phyloP scores from a whole-genome alignment of 2,797 vertebrate species.

The Hirundo rustica region DNA sequence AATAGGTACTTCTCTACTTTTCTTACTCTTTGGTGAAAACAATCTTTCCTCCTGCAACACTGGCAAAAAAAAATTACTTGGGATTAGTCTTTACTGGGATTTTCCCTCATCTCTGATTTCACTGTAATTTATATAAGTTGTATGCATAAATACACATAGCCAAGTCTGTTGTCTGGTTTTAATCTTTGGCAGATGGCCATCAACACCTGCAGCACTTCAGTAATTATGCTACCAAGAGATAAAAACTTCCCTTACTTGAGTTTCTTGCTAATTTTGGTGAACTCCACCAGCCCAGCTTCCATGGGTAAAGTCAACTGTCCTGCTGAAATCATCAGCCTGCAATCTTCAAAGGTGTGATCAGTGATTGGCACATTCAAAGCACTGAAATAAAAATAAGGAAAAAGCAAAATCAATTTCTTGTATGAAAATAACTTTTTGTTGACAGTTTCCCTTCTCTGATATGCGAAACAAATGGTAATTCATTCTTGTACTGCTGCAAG shows the following conservation, averaged over 20 bases:
- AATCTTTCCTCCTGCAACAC: not conserved
- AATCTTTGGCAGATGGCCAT: not conserved
- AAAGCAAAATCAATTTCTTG: not conserved
- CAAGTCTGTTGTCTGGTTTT: not conserved
- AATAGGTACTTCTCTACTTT: not conserved
- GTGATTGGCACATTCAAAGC: constrained; percentile 87
- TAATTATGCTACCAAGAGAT: not conserved
- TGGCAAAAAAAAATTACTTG: not conserved
- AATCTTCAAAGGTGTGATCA: constrained; percentile 97
- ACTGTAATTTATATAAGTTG: not conserved
- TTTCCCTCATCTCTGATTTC: not conserved
- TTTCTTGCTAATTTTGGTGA: constrained; percentile 97
- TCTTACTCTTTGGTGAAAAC: not conserved
- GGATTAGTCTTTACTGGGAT: not conserved
- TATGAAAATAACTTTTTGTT: not conserved
- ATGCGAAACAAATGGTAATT: not conserved
- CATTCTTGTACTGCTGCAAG: not conserved
- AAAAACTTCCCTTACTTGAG: constrained; percentile 82
- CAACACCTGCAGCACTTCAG: not conserved
- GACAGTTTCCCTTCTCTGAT: not conserved
- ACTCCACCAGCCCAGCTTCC: constrained; percentile 97
- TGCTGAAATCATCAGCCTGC: constrained; percentile 95
- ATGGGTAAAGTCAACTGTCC: constrained; percentile 95
- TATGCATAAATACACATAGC: not conserved
- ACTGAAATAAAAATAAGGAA: constrained; percentile 69